Evolutionary conservation across 1,140 invertebrate genomes (phyloP).

Genomic region (Antheraea mylitta): DNA sequence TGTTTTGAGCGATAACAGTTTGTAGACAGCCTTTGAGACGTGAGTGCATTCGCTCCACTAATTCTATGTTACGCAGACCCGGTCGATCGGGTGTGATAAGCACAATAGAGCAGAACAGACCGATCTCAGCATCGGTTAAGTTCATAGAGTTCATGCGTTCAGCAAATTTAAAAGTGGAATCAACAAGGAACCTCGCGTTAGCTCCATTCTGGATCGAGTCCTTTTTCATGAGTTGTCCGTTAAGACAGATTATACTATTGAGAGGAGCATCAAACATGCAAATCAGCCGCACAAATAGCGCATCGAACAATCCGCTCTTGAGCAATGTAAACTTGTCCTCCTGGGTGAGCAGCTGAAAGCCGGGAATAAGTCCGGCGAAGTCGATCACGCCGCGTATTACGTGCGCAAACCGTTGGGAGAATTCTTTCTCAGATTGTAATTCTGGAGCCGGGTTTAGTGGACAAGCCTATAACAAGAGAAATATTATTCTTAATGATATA

Average conservation of each 20-base stretch:
- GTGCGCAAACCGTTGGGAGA: slow-evolving; percentile 95
- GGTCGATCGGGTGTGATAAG: slow-evolving; percentile 96
- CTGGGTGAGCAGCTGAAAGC: slow-evolving; percentile 95
- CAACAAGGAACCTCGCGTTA: slow-evolving; percentile 95
- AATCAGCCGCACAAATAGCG: slow-evolving; percentile 93
- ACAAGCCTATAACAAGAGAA: slow-evolving; percentile 90
- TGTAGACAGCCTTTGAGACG: slow-evolving; percentile 92
- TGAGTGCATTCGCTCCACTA: slow-evolving; percentile 95
- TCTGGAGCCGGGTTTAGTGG: slow-evolving; percentile 96
- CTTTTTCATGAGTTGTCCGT: slow-evolving; percentile 93
- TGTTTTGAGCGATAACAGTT: slow-evolving; percentile 92
- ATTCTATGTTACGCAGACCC: slow-evolving; percentile 93
- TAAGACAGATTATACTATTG: slow-evolving; percentile 95
- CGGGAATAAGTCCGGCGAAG: slow-evolving; percentile 98
- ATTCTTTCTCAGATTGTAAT: slow-evolving; percentile 93
- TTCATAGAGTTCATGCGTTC: slow-evolving; percentile 94
- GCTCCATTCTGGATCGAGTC: slow-evolving; percentile 94
- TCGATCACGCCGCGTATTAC: slow-evolving; percentile 98
- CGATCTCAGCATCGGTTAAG: slow-evolving; percentile 95
- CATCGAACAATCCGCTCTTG: slow-evolving; percentile 97
- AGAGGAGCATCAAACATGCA: slow-evolving; percentile 96
- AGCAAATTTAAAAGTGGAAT: slow-evolving; percentile 98
- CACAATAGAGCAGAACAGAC: slow-evolving; percentile 96
- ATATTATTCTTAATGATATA: slow-evolving; percentile 20
- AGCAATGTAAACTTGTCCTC: slow-evolving; percentile 98